phyloP scores from a whole-genome alignment of 2,797 vertebrate species.

The Leptoclinus maculatus region DNA sequence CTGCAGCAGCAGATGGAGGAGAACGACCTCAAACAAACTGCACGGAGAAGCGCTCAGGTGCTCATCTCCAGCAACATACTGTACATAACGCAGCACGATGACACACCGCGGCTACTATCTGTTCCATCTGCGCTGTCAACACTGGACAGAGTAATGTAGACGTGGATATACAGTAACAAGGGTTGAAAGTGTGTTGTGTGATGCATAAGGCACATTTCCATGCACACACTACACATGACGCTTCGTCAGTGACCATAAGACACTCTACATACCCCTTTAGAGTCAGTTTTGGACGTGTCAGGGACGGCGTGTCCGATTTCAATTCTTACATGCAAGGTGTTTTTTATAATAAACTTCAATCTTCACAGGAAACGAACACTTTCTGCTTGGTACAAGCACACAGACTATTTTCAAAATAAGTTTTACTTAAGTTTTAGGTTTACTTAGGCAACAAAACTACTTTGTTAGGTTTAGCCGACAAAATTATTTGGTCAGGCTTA shows the following conservation, averaged over 20 bases:
- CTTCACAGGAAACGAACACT: too few relatives aligned
- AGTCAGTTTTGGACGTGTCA: neutral
- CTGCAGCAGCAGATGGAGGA: conserved; percentile 65
- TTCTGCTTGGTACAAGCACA: too few relatives aligned
- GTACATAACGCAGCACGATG: conserved; percentile 40
- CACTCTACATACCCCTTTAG: neutral
- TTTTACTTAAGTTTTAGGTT: too few relatives aligned
- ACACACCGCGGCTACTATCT: neutral
- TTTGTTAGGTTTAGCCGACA: neutral
- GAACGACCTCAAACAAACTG: conserved; percentile 54
- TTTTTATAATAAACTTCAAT: neutral
- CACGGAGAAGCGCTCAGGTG: conserved; percentile 42
- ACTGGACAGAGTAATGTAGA: neutral
- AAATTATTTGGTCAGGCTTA: too few relatives aligned
- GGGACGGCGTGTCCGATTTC: neutral
- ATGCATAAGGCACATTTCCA: neutral
- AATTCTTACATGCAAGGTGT: neutral
- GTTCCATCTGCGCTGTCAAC: conserved; percentile 42
- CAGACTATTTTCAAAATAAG: neutral
- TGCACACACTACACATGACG: neutral
- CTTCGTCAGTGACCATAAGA: neutral
- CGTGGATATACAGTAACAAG: neutral
- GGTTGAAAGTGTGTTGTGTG: neutral
- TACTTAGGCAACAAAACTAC: neutral
- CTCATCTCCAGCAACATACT: conserved; percentile 41